A percentile compares a stretch with the other conserved stretches of the same genome.
Conservation (phyloP, 2,113 vertebrate species). For the Coryphaenoides rupestris region DNA sequence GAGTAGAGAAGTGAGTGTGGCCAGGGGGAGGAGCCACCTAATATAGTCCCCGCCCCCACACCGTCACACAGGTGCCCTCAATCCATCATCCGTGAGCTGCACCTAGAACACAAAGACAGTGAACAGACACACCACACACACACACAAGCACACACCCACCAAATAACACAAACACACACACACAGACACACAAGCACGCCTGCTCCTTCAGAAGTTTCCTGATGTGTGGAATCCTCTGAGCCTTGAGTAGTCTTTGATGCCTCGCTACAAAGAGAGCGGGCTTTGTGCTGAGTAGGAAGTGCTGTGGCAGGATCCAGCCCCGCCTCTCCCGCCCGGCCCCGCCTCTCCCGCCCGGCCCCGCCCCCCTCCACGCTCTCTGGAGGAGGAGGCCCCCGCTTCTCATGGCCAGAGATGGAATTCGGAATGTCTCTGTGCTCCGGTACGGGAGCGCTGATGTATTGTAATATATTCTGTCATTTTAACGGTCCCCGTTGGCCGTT, state of each 20-base stretch:
- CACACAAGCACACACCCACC: no score
- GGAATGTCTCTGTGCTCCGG: no score
- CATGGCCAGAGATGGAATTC: no score
- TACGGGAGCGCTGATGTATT: no score
- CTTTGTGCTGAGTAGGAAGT: slow-evolving; percentile 46
- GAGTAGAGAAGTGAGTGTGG: no score
- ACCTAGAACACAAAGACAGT: no score
- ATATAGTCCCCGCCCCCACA: background rate
- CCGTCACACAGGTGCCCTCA: no score
- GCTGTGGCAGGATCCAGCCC: slow-evolving; percentile 35
- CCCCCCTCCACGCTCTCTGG: slow-evolving; percentile 29
- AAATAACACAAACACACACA: slow-evolving; percentile 7
- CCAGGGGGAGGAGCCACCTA: no score
- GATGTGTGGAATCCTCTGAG: slow-evolving; percentile 52
- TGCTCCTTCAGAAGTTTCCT: slow-evolving; percentile 10
- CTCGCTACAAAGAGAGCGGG: slow-evolving; percentile 47
- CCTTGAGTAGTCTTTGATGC: slow-evolving; percentile 50
- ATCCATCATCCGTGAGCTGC: no score
- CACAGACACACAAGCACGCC: slow-evolving; percentile 1
- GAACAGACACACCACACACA: no score
- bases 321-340: slow-evolving; percentile 35
- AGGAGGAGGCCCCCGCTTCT: slow-evolving; percentile 1
- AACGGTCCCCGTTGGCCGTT: no score
- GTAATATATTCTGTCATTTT: no score
- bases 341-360: slow-evolving; percentile 38